Evolutionary conservation across 2,888 invertebrate genomes (phyloP).

Genomic region (Agrotis exclamationis): DNA sequence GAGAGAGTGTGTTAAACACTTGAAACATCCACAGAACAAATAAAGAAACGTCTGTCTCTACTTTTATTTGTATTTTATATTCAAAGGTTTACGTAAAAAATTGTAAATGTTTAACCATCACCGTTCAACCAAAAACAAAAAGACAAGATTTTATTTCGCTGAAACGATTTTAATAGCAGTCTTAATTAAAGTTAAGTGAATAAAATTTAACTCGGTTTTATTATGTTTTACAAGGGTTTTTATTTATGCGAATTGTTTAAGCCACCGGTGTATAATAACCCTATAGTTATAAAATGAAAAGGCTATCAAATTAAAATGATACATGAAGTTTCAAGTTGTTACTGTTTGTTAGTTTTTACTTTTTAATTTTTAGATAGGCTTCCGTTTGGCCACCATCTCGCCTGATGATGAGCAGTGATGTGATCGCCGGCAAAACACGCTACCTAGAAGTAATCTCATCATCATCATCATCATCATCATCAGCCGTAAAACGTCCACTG

Average conservation of each 20-base stretch:
- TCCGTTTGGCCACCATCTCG: too few relatives aligned
- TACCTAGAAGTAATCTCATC: too few relatives aligned
- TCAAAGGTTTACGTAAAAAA: background rate
- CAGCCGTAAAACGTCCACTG: too few relatives aligned
- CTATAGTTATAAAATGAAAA: slow-evolving; percentile 27
- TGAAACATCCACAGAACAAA: too few relatives aligned
- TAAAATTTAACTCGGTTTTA: slow-evolving; percentile 32
- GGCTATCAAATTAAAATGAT: slow-evolving; percentile 7
- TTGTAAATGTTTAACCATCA: background rate
- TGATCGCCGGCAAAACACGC: too few relatives aligned
- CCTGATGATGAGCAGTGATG: too few relatives aligned
- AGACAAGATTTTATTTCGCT: slow-evolving; percentile 1
- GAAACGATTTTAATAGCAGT: slow-evolving; percentile 7
- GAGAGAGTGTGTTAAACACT: too few relatives aligned
- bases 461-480: too few relatives aligned
- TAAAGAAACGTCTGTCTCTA: background rate
- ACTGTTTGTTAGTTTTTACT: slow-evolving; percentile 25
- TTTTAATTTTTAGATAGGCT: too few relatives aligned
- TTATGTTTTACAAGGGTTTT: slow-evolving; percentile 42
- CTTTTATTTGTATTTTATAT: background rate
- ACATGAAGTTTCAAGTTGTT: background rate
- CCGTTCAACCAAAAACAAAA: slow-evolving; percentile 3
- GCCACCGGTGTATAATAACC: slow-evolving; percentile 10
- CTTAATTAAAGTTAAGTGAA: slow-evolving; percentile 14
- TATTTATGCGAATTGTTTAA: slow-evolving; percentile 52